phyloP scores from a whole-genome alignment of 2,888 invertebrate species.

The Anticlea derivata region DNA sequence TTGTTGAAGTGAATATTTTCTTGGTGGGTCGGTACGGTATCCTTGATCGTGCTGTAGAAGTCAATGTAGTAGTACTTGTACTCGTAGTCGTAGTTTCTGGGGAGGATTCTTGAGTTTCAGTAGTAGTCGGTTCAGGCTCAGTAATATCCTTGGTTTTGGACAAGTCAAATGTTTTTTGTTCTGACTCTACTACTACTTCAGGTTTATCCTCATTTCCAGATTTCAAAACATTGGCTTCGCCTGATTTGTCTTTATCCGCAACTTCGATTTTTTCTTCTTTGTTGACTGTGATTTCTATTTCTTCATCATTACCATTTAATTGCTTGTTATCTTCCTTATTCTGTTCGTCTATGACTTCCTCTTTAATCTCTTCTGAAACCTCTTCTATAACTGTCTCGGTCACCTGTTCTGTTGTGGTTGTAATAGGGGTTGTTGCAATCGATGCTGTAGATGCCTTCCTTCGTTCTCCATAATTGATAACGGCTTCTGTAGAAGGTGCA shows the following conservation, averaged over 20 bases:
- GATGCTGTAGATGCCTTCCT: constrained; percentile 34
- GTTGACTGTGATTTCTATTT: constrained; percentile 18
- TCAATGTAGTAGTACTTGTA: constrained; percentile 52
- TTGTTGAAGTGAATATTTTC: constrained; percentile 68
- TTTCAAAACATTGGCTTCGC: constrained; percentile 6
- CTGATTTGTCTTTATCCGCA: constrained; percentile 2
- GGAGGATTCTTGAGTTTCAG: constrained; percentile 38
- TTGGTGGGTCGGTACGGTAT: constrained; percentile 72
- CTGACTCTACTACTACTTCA: constrained; percentile 50
- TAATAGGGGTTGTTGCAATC: constrained; percentile 18
- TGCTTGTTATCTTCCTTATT: constrained; percentile 15
- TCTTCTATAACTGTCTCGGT: constrained; percentile 35
- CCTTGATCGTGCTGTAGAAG: constrained; percentile 56
- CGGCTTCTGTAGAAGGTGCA: constrained; percentile 48
- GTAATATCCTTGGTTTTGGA: constrained; percentile 48
- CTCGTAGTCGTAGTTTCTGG: constrained; percentile 60
- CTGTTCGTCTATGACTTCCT: constrained; percentile 11
- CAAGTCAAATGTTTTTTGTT: constrained; percentile 51
- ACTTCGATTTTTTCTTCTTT: constrained; percentile 12
- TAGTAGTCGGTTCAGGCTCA: constrained; percentile 39
- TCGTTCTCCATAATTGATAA: constrained; percentile 72
- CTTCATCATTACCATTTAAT: constrained; percentile 9
- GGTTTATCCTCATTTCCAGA: constrained; percentile 38
- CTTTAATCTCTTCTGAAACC: constrained; percentile 25
- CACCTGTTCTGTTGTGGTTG: constrained; percentile 30